Evolutionary conservation across 2,113 vertebrate genomes (phyloP).

Genomic region (Etheostoma spectabile): DNA sequence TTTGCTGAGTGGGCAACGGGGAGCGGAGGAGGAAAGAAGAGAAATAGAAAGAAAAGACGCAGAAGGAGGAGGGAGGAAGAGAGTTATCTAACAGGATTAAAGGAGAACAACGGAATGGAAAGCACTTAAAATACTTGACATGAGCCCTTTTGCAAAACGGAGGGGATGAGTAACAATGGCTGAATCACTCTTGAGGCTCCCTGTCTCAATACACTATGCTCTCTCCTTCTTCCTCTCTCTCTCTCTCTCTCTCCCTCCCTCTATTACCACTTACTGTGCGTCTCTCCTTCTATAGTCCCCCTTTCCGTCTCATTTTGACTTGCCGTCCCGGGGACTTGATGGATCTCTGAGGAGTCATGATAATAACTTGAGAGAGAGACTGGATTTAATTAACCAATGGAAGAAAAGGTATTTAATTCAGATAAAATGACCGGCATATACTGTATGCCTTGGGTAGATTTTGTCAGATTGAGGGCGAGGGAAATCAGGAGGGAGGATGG

Average conservation of each 20-base stretch:
- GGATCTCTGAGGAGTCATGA: conserved; percentile 51
- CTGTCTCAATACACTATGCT: conserved; percentile 50
- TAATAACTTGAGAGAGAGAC: conserved; percentile 54
- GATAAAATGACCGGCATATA: conserved; percentile 19
- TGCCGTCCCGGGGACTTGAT: conserved; percentile 40
- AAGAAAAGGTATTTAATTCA: conserved; percentile 42
- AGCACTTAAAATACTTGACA: conserved; percentile 82
- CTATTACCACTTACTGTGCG: conserved; percentile 17
- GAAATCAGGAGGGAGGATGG: not conserved
- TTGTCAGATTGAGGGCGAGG: not conserved
- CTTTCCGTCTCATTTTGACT: conserved; percentile 48
- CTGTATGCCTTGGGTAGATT: conserved; percentile 8
- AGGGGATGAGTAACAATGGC: conserved; percentile 74
- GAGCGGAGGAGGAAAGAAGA: conserved; percentile 67
- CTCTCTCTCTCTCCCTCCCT: not conserved
- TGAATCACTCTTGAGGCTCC: conserved; percentile 70
- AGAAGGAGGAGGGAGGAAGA: conserved; percentile 64
- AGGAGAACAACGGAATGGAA: conserved; percentile 80
- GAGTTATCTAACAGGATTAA: conserved; percentile 84
- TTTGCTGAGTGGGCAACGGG: conserved; percentile 81
- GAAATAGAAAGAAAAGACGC: conserved; percentile 55
- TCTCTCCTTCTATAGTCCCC: conserved; percentile 29
- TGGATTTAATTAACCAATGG: conserved; percentile 69
- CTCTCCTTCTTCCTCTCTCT: conserved; percentile 6
- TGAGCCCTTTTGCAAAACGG: conserved; percentile 70